Evolutionary conservation across 2,113 vertebrate species (phyloP).

Genomic region (Balaeniceps rex): DNA sequence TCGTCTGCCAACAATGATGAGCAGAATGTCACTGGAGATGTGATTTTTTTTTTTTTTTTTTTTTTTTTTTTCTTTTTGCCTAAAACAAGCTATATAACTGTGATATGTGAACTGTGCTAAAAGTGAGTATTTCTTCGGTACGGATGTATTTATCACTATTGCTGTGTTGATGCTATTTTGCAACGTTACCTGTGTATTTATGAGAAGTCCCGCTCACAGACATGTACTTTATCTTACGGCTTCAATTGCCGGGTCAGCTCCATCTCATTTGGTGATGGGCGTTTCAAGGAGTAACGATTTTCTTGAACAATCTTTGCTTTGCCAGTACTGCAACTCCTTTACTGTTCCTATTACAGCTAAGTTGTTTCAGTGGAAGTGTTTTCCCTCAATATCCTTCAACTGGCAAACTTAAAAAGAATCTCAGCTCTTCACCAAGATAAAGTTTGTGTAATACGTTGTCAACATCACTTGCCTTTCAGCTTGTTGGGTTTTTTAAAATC

Average conservation of each 20-base stretch:
- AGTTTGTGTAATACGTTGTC: neutral
- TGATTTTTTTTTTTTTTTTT: neutral
- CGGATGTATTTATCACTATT: neutral
- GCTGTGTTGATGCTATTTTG: neutral
- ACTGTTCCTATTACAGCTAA: neutral
- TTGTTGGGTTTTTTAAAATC: neutral
- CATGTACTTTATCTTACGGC: accelerated
- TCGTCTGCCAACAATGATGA: neutral
- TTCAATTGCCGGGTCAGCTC: accelerated
- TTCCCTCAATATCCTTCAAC: neutral
- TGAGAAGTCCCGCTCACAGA: neutral
- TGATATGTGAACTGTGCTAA: neutral
- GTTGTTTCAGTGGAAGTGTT: neutral
- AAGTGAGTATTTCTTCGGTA: accelerated
- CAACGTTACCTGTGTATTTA: neutral
- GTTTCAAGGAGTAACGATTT: neutral
- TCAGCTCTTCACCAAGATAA: neutral
- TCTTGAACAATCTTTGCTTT: neutral
- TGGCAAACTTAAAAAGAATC: neutral
- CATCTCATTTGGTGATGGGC: neutral
- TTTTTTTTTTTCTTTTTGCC: neutral
- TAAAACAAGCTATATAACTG: neutral
- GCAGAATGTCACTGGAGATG: neutral
- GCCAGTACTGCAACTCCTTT: neutral
- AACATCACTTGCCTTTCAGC: neutral